phyloP scores from a whole-genome alignment of 23 tunicate genomes.

The Trididemnum miniatum region DNA sequence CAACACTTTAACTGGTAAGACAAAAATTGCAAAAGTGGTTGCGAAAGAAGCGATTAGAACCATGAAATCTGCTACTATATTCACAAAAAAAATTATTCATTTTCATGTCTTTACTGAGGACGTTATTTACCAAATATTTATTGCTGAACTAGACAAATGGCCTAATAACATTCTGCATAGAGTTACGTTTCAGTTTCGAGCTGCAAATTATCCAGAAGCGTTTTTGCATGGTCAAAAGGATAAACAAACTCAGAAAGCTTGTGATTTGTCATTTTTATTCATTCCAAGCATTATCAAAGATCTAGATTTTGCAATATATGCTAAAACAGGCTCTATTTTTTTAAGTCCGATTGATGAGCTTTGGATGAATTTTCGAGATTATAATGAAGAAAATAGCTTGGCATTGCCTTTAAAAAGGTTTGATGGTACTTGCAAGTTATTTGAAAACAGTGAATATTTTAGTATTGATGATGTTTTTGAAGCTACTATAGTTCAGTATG shows the following conservation, averaged over 20 bases:
- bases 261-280: slow-evolving; percentile 49
- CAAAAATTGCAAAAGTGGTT: background rate
- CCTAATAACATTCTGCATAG: slow-evolving; percentile 54
- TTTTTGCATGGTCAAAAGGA: slow-evolving; percentile 11
- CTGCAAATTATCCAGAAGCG: slow-evolving; percentile 63
- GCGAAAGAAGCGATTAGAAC: slow-evolving; percentile 37
- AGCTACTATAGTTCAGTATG: slow-evolving; percentile 37
- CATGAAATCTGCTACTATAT: slow-evolving; percentile 66
- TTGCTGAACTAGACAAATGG: slow-evolving; percentile 55
- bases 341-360: slow-evolving; percentile 46
- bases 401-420: slow-evolving; percentile 17
- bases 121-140: slow-evolving; percentile 28
- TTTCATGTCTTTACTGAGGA: slow-evolving; percentile 78
- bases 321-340: slow-evolving; percentile 38
- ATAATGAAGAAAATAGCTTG: slow-evolving; percentile 22
- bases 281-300: slow-evolving; percentile 59
- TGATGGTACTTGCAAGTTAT: background rate
- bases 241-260: slow-evolving; percentile 9
- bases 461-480: slow-evolving; percentile 16
- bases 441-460: background rate
- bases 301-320: slow-evolving; percentile 41
- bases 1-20: background rate
- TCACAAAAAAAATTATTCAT: slow-evolving; percentile 56
- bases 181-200: slow-evolving; percentile 63
- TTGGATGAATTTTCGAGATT: slow-evolving; percentile 45